These are phyloP conservation scores for Pseudorhiza aurosa DNA, from an alignment of 30 jellyfish, hydroid and myxozoan genomes.

Conservation along the genomic window DNA sequence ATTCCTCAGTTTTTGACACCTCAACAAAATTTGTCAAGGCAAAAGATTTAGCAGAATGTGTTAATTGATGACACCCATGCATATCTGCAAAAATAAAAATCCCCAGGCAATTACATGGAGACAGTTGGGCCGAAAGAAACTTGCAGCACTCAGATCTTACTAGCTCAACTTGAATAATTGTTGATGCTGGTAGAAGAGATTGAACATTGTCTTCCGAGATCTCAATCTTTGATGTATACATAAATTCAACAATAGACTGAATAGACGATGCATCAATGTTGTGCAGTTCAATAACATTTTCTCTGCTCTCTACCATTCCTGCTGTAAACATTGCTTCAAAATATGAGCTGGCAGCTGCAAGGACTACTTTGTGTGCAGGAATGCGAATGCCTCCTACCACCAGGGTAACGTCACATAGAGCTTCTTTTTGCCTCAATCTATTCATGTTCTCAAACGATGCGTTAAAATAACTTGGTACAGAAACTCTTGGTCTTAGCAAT, in stretches of 20 bases:
- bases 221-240: constrained; percentile 75
- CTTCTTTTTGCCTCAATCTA: constrained; percentile 46
- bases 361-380: constrained; percentile 85
- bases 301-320: constrained; percentile 78
- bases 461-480: constrained; percentile 25
- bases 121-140: constrained; percentile 73
- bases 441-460: constrained; percentile 64
- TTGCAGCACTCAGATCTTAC: constrained; percentile 82
- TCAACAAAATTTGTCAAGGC: constrained; percentile 68
- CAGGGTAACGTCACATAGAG: constrained; percentile 75
- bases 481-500: neutral
- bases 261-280: constrained; percentile 79
- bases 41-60: constrained; percentile 34
- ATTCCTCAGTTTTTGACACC: constrained; percentile 79
- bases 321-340: constrained; percentile 93
- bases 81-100: constrained; percentile 80
- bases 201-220: constrained; percentile 85
- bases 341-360: constrained; percentile 83
- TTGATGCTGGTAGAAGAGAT: constrained; percentile 74
- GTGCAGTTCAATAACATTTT: constrained; percentile 58
- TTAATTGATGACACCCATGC: constrained; percentile 68
- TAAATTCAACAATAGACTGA: constrained; percentile 63
- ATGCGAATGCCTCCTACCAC: constrained; percentile 44
- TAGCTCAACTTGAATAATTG: constrained; percentile 69
- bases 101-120: constrained; percentile 86